These are phyloP conservation scores for Collichthys lucidus DNA, from an alignment of 2,113 vertebrate genomes.

Conservation along the genomic window DNA sequence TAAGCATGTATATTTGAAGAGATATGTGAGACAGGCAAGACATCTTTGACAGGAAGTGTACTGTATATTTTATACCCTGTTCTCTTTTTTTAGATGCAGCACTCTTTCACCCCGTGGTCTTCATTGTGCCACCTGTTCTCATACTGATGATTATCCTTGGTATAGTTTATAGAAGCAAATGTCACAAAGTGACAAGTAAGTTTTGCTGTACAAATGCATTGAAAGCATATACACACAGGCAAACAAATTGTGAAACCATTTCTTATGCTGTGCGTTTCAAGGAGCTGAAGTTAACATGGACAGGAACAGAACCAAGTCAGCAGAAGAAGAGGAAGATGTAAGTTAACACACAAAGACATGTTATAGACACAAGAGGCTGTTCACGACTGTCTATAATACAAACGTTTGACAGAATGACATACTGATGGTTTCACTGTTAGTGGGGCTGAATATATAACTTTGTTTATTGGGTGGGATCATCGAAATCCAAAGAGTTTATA, in stretches of 20 bases:
- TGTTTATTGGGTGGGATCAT: too few species aligned
- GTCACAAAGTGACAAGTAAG: conserved; percentile 32
- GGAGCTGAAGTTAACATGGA: neutral
- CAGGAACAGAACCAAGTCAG: neutral
- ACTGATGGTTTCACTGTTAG: neutral
- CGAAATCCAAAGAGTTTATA: neutral
- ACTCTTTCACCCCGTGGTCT: neutral
- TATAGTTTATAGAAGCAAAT: conserved; percentile 15
- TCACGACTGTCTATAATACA: neutral
- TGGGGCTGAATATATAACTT: too few species aligned
- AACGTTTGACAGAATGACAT: neutral
- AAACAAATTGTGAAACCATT: neutral
- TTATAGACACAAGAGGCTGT: too few species aligned
- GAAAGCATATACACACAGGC: neutral
- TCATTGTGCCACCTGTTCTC: neutral
- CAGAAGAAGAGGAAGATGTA: neutral
- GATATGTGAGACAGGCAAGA: neutral
- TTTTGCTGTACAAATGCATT: neutral
- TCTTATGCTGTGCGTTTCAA: conserved; percentile 11
- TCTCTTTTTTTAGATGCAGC: neutral
- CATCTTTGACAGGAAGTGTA: neutral
- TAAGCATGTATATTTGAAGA: neutral
- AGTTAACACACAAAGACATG: neutral
- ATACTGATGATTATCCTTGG: neutral
- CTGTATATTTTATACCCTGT: neutral